Base-by-base conservation (phyloP, 2,797 vertebrate species). In the Fistularia tabacaria region DNA sequence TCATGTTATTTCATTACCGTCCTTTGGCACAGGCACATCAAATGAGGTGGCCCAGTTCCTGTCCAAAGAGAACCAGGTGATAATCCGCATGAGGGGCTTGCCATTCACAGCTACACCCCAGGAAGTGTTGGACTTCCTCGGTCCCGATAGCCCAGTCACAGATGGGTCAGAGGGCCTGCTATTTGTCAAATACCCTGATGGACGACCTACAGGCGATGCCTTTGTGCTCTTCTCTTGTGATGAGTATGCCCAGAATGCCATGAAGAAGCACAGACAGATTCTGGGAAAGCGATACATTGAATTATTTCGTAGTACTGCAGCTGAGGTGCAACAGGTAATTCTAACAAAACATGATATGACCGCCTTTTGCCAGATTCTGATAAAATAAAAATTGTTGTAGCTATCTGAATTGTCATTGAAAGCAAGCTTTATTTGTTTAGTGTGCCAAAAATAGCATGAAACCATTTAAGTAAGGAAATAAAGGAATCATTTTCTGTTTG, bases 191-290 rank as follows among this genome's bases (percentile, higher is more conserved):
- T 97, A 98, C 71, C 95, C 96, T 0, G 96, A 99, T 0, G 96
- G 96, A 38, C 91, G 96, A 45, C 96, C 96, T 56, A 98, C 96
- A 0, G 96, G 96, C 7, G 96, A 99, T 7, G 96, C 96, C 4
- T 99, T 98, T 74, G 96, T 97, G 66, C 88, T 99, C 25, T 98
- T 98, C 79, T 93, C 95, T 55, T 98, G 95, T 71, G 96, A 99
- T 74, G 96, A 98, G 66, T 94, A 94, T 25, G 95, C 95, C 51
- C 96, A 97, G 85, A 94, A 94, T 38, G 92, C 96, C 44, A 89
- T 98, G 81, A 96, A 95, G 74, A 98, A 94, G 76, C 96, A 99
- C 88, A 98, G 97, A 82, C 94, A 97, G 86, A 95, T 96, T 80
- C 91, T 99, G 64, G 96, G 96, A 12, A 99, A 98, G 80, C 91